Percentiles rank a stretch among this genome's conserved stretches.
These are phyloP conservation scores for Lycocerus yunnanus DNA, from an alignment of 2,888 invertebrate genomes.

Conservation along the genomic window DNA sequence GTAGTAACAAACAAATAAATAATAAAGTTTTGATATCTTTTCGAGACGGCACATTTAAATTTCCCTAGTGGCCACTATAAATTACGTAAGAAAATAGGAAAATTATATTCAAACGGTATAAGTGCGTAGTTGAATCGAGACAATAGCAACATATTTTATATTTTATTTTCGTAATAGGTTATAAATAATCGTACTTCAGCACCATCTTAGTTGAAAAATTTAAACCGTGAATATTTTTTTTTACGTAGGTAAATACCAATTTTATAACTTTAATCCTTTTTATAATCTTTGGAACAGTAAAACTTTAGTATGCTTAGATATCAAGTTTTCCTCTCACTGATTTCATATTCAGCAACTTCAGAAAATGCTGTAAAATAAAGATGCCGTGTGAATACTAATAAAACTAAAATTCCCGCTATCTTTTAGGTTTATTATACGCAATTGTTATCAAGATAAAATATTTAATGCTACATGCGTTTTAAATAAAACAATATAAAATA, in stretches of 20 bases:
- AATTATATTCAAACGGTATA: constrained; percentile 24
- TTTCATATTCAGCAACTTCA: constrained; percentile 26
- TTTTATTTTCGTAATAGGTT: constrained; percentile 20
- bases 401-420: background rate
- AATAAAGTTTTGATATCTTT: constrained; percentile 24
- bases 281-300: constrained; percentile 28
- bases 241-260: constrained; percentile 19
- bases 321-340: constrained; percentile 27
- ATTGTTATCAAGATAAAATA: background rate
- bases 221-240: background rate
- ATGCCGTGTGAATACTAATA: constrained; percentile 16
- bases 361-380: constrained; percentile 23
- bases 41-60: constrained; percentile 22
- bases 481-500: background rate
- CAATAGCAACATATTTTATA: constrained; percentile 20
- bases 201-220: background rate
- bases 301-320: constrained; percentile 30
- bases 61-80: constrained; percentile 27
- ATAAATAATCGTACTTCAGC: constrained; percentile 12
- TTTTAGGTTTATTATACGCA: background rate
- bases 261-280: constrained; percentile 31
- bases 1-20: constrained; percentile 13
- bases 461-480: background rate
- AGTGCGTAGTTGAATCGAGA: constrained; percentile 7
- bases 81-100: constrained; percentile 22